phyloP scores from a whole-genome alignment of 1,140 invertebrate species.

The Coelopa frigida region DNA sequence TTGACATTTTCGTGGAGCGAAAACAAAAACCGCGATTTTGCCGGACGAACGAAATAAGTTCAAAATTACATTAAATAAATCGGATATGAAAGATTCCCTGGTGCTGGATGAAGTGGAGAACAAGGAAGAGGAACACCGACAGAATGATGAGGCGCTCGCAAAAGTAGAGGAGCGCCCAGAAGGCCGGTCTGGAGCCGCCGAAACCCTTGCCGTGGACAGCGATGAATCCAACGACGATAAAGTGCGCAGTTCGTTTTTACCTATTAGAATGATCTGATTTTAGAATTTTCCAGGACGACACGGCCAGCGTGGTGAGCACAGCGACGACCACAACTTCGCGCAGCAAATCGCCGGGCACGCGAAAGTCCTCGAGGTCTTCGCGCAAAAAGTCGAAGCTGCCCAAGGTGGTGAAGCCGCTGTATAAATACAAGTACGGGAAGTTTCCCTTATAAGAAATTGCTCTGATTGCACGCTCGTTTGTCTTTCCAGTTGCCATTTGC shows the following conservation, averaged over 20 bases:
- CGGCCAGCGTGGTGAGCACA: conserved; percentile 76
- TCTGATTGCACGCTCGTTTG: background rate
- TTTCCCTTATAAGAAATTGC: background rate
- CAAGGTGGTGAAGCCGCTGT: conserved; percentile 65
- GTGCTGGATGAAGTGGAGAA: conserved; percentile 9
- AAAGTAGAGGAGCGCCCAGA: too few species aligned
- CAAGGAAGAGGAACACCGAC: background rate
- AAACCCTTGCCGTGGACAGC: too few species aligned
- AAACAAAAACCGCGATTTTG: too few species aligned
- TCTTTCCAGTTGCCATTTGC: conserved; percentile 59
- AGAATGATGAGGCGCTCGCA: conserved; percentile 2
- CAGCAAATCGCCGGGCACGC: conserved; percentile 78
- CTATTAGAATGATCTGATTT: too few species aligned
- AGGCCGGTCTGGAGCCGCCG: too few species aligned
- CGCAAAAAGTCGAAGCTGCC: conserved; percentile 56
- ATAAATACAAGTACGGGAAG: conserved; percentile 62
- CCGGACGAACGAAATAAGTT: too few species aligned
- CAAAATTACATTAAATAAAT: too few species aligned
- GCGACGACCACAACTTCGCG: conserved; percentile 78
- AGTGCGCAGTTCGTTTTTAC: too few species aligned
- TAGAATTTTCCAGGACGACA: conserved; percentile 69
- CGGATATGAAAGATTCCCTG: too few species aligned
- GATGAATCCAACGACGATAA: too few species aligned
- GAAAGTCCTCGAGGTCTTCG: conserved; percentile 44
- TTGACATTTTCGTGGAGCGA: too few species aligned